Conservation (phyloP, 2,888 invertebrate genomes). For the Drosophila infuscata region DNA sequence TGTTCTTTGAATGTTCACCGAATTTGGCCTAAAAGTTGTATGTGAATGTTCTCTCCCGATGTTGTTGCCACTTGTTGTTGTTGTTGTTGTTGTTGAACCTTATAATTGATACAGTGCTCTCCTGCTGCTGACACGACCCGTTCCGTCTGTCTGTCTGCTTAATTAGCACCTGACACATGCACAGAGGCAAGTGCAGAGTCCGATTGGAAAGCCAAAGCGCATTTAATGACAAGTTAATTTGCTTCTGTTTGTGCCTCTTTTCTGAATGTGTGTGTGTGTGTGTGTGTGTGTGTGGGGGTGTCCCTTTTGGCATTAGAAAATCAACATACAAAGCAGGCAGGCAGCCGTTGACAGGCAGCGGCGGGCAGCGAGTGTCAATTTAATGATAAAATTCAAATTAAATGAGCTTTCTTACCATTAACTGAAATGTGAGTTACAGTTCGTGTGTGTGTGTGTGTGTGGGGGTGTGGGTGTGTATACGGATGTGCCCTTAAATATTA, state of each 20-base stretch:
- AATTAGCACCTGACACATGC: conserved; percentile 72
- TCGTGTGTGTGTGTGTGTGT: conserved; percentile 2
- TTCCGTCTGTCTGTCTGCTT: conserved; percentile 16
- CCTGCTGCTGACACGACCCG: conserved; percentile 44
- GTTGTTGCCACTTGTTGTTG: conserved; percentile 42
- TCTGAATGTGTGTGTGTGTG: conserved; percentile 1
- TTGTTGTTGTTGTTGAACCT: conserved; percentile 43
- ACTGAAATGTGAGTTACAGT: conserved; percentile 26
- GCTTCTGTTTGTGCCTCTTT: conserved; percentile 20
- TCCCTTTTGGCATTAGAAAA: conserved; percentile 56
- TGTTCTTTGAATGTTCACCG: conserved; percentile 24
- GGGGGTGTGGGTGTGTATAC: background rate
- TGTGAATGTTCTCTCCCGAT: conserved; percentile 19
- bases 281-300: background rate
- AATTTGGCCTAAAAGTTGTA: conserved; percentile 13
- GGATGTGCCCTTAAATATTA: conserved; percentile 24
- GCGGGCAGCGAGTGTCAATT: conserved; percentile 51
- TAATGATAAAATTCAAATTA: conserved; percentile 65
- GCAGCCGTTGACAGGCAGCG: conserved; percentile 37
- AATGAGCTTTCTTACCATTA: conserved; percentile 59
- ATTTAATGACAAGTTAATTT: conserved; percentile 75
- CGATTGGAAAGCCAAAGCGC: conserved; percentile 51
- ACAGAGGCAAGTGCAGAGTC: conserved; percentile 40
- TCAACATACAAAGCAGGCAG: conserved; percentile 49
- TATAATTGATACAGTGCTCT: conserved; percentile 60